Percentiles rank a stretch among this genome's conserved stretches.
Evolutionary conservation across 2,113 vertebrate genomes (phyloP).

Genomic region (Plecotus auritus): DNA sequence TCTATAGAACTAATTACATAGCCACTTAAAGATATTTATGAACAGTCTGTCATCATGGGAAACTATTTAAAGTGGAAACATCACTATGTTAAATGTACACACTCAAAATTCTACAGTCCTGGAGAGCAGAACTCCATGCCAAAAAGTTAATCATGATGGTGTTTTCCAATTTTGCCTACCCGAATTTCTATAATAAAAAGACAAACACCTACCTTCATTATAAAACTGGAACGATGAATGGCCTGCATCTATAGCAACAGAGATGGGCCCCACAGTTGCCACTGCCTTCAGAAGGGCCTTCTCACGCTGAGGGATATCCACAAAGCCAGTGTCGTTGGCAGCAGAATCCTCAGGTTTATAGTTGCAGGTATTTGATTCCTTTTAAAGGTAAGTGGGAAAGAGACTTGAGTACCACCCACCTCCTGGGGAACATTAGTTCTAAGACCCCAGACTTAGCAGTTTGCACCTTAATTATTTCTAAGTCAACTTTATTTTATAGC

Average conservation of each 20-base stretch:
- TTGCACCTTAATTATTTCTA: neutral
- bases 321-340: conserved; percentile 92
- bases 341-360: conserved; percentile 85
- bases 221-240: conserved; percentile 95
- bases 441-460: neutral
- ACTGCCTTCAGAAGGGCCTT: conserved; percentile 92
- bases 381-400: conserved; percentile 72
- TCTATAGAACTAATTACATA: neutral
- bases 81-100: neutral
- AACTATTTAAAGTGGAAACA: conserved; percentile 3
- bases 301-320: conserved; percentile 87
- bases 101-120: neutral
- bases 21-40: neutral
- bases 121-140: neutral
- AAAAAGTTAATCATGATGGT: neutral
- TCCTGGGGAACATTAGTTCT: neutral
- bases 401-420: neutral
- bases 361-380: conserved; percentile 85
- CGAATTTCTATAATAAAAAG: neutral
- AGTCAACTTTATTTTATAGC: neutral
- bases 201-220: conserved; percentile 83
- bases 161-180: neutral
- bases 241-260: conserved; percentile 93
- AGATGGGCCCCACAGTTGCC: conserved; percentile 89
- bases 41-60: neutral